Base-by-base conservation (phyloP, 2,797 vertebrate species). In the Aythya fuligula region DNA sequence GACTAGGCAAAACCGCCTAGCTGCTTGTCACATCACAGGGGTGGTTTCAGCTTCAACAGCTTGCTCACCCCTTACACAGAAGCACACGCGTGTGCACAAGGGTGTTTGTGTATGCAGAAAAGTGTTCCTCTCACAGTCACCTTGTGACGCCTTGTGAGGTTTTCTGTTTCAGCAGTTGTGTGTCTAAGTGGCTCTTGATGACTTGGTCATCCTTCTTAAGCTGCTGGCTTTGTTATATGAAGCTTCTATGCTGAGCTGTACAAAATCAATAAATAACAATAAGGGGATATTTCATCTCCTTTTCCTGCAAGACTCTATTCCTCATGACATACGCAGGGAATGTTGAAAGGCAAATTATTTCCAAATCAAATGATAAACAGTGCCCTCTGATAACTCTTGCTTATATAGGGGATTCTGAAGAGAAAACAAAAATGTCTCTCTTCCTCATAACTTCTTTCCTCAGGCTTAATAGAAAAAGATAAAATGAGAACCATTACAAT, bases 401-500 rank as follows among this genome's bases (percentile, higher is more conserved):
- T 90, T 95, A 61, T 90, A 83, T 13, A 76, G 87, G 76, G 90
- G 47, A 74, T 81, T 89, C 43, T 53, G 45, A 80, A 84, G 53
- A 77, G 47, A 93, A 94, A 94, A 91, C 74, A 96, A 94, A 95
- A 96, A 95, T 47, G 0, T 74, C 9, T 85, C 39, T 85, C 47
- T 79, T 85, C 60, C 32, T 91, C 56, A 41, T 93, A 66, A 86
- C 19, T 67, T 79, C 56, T 92, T 81, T 83, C 73, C 90, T 84
- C 83, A 32, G 47, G 72, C 88, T 95, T 86, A 92, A 88, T 54
- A 86, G 72, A 73, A 95, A 90, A 96, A 96, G 85, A 94, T 92
- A 90, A 97, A 96, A 95, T 85, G 70, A 89, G 75, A 93, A 71
- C 38, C 66, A 91, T 94, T 94, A 90, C 91, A 94, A 75, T 70